Evolutionary conservation across 2,113 vertebrate species (phyloP).

Genomic region (Petrocephalus zakoni): DNA sequence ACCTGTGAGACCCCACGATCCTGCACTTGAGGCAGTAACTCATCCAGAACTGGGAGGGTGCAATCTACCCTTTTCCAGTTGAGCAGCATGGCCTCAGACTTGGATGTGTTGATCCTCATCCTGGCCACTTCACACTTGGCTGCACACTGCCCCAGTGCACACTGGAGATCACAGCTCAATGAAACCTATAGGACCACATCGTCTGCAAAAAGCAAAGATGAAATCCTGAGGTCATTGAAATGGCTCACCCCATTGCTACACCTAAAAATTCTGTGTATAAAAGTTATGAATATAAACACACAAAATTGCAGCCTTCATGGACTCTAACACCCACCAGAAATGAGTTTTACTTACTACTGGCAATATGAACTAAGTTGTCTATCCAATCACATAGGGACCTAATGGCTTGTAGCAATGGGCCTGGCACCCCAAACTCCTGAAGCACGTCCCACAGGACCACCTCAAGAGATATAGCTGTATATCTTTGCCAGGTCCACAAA

Average conservation of each 20-base stretch:
- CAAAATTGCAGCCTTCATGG: neutral
- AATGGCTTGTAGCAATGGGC: neutral
- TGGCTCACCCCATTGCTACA: neutral
- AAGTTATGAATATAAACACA: neutral
- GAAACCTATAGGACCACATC: neutral
- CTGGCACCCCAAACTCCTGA: neutral
- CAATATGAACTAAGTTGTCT: neutral
- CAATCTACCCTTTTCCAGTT: neutral
- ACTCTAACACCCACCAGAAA: neutral
- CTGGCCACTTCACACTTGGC: neutral
- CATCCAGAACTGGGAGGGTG: neutral
- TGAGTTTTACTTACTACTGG: neutral
- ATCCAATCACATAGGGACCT: neutral
- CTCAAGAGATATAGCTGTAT: neutral
- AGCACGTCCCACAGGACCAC: neutral
- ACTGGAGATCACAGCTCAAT: neutral
- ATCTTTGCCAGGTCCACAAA: neutral
- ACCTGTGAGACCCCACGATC: neutral
- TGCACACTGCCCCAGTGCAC: neutral
- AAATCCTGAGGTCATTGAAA: neutral
- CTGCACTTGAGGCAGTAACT: neutral
- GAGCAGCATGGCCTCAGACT: neutral
- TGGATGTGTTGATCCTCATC: neutral
- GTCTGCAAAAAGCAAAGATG: neutral
- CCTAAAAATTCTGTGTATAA: neutral